phyloP scores from a whole-genome alignment of 2,797 vertebrate genomes.

The Remorina albescens region DNA sequence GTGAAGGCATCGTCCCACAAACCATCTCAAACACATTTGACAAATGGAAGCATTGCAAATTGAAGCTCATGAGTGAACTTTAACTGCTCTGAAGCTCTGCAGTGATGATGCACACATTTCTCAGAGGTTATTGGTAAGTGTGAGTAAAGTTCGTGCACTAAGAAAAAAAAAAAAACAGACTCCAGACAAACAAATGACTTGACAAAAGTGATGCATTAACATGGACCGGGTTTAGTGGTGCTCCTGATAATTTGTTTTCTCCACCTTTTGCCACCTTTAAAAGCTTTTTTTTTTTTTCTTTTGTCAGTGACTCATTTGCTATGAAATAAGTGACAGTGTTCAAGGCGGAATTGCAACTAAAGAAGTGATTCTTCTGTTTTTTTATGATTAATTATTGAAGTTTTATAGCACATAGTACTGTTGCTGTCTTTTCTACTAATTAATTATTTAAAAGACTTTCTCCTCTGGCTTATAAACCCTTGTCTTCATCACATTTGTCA shows the following conservation, averaged over 20 bases:
- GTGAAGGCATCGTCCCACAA: too few relatives aligned
- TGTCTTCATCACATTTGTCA: background rate
- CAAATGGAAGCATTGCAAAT: too few relatives aligned
- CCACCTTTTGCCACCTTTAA: background rate
- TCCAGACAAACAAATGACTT: background rate
- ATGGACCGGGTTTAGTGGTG: background rate
- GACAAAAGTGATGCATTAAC: background rate
- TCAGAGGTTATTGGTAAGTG: too few relatives aligned
- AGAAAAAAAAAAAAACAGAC: too few relatives aligned
- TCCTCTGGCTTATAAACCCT: background rate
- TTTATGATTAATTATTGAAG: background rate
- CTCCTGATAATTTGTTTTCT: background rate
- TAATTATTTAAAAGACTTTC: background rate
- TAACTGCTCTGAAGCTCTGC: too few relatives aligned
- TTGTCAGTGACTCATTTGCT: background rate
- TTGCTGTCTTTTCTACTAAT: background rate
- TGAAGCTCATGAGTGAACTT: too few relatives aligned
- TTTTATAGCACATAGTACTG: background rate
- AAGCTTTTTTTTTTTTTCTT: slow-evolving; percentile 19
- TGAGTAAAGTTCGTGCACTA: too few relatives aligned
- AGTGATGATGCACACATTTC: too few relatives aligned
- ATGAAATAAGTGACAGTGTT: background rate
- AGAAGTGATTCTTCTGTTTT: background rate
- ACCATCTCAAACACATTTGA: background rate
- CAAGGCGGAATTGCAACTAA: background rate